phyloP scores from a whole-genome alignment of 2,113 vertebrate species.

The Callaeas wilsoni region DNA sequence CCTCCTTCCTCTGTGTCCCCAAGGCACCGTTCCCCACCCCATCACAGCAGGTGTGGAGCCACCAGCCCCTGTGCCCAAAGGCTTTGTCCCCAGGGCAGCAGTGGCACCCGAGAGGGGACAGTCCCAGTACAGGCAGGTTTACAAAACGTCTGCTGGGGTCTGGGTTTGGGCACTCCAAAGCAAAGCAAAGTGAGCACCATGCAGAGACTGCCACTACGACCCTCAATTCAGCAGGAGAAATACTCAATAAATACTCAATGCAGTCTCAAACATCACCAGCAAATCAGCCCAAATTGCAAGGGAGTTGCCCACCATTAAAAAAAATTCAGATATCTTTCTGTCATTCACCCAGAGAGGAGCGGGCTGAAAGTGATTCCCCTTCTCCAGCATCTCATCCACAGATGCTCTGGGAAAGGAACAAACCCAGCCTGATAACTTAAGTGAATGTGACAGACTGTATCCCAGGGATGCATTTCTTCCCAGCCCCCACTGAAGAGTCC shows the following conservation, averaged over 20 bases:
- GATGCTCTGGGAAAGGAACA: background rate
- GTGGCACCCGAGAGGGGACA: background rate
- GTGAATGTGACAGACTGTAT: background rate
- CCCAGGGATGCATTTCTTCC: background rate
- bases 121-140: background rate
- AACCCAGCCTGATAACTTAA: background rate
- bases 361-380: background rate
- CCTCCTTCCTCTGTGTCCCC: background rate
- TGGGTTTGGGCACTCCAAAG: background rate
- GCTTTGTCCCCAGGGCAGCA: background rate
- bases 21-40: background rate
- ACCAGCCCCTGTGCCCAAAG: background rate
- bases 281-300: background rate
- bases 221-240: background rate
- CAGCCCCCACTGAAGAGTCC: background rate
- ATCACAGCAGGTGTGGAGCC: background rate
- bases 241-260: background rate
- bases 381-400: background rate
- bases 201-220: background rate
- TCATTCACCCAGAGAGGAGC: background rate
- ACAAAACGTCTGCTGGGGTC: background rate
- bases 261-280: background rate
- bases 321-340: background rate
- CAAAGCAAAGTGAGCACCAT: accelerated
- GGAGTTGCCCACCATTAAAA: background rate